Evolutionary conservation across 2,797 vertebrate genomes (phyloP), one percentile per base, ranked within the genome.

Genomic region (Esox masquinongy): DNA sequence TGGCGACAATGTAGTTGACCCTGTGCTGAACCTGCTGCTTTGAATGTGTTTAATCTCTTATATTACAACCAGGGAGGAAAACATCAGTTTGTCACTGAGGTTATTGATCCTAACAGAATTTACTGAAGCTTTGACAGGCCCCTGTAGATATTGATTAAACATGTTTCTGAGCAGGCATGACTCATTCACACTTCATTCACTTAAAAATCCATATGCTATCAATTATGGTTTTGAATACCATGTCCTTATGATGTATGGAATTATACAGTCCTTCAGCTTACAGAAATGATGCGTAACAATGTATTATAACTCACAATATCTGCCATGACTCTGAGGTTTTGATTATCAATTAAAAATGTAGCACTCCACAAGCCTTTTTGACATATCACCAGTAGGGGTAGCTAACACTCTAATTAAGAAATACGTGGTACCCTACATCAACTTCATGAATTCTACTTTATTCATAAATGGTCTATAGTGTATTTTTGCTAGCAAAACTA

Each of bases 41-140:
- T 16, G 24, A 29, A 64, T 64, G 16, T 64, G 24, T 14, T 16
- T 64, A 11, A 15, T 64, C 26, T 29, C 26, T 22, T 15, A 15
- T 24, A 29, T 64, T 1, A 64, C 61, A 64, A 15, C 26, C 12
- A 14, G 9, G 43, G 43, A 47, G 43, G 12, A 56, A 26, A 29
- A 26, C 5, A 56, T 31, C 61, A 64, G 24, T 64, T 64, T 64
- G 61, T 64, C 61, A 64, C 26, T 29, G 61, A 64, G 61, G 26
- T 31, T 64, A 64, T 64, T 64, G 61, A 64, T 64, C 15, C 61
- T 29, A 64, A 64, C 61, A 64, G 3, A 22, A 64, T 64, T 29
- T 29, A 15, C 61, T 16, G 22, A 64, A 4, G 26, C 61, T 31
- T 29, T 29, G 61, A 64, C 26, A 26, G 24, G 26, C 26, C 22